Percentiles rank a stretch among this genome's conserved stretches.
phyloP scores from a whole-genome alignment of 2,888 invertebrate genomes.

The Subacronicta megacephala region DNA sequence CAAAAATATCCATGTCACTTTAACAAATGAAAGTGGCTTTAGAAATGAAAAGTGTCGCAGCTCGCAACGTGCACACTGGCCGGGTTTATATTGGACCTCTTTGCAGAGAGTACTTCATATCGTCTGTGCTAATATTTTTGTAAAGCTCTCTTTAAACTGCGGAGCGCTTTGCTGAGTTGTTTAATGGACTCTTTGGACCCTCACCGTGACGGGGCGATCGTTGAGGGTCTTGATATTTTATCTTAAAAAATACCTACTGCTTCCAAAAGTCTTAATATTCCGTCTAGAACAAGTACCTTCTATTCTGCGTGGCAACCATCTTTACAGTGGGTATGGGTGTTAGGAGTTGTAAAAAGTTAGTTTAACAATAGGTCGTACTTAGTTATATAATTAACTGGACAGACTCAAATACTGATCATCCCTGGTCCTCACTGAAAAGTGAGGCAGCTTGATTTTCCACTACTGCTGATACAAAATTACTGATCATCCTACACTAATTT shows the following conservation, averaged over 20 bases:
- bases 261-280: not conserved
- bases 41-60: constrained; percentile 13
- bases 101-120: constrained; percentile 15
- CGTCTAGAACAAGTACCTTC: no score
- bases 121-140: constrained; percentile 28
- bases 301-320: no score
- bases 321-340: no score
- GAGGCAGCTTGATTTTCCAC: no score
- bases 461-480: no score
- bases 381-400: no score
- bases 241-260: not conserved
- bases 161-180: constrained; percentile 9
- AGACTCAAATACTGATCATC: no score
- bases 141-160: constrained; percentile 10
- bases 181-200: constrained; percentile 14
- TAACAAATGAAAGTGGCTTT: constrained; percentile 20
- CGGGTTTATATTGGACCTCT: constrained; percentile 28
- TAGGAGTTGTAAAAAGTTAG: no score
- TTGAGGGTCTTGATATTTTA: not conserved
- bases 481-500: no score
- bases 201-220: constrained; percentile 13
- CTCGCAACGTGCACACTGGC: constrained; percentile 21
- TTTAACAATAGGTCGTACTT: no score
- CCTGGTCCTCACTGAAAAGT: no score
- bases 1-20: constrained; percentile 10